Evolutionary conservation across 2,113 vertebrate genomes (phyloP).

Genomic region (Gallinago paraguaiae): DNA sequence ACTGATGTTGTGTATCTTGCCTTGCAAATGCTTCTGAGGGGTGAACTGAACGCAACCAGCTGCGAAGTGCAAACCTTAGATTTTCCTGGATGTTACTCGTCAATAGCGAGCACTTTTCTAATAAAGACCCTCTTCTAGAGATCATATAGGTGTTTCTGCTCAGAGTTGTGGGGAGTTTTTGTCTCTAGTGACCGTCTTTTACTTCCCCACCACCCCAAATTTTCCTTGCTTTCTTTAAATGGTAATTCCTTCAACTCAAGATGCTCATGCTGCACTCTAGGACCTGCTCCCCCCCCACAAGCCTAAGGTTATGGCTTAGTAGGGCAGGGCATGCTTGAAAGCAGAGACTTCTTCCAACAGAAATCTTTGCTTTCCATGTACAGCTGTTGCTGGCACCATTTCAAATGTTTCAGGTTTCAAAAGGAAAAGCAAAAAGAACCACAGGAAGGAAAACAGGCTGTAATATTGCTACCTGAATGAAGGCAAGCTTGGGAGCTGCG

Average conservation of each 20-base stretch:
- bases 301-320: neutral
- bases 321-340: neutral
- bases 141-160: neutral
- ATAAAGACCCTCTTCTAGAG: neutral
- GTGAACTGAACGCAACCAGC: accelerated
- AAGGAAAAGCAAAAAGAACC: neutral
- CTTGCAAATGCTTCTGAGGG: neutral
- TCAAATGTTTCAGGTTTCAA: neutral
- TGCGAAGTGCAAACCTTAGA: neutral
- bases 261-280: neutral
- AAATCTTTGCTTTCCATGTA: neutral
- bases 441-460: neutral
- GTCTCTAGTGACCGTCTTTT: neutral
- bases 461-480: neutral
- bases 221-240: neutral
- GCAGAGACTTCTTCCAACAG: neutral
- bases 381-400: neutral
- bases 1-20: neutral
- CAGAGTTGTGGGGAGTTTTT: neutral
- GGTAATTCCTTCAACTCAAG: neutral
- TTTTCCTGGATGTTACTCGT: neutral
- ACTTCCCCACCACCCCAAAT: neutral
- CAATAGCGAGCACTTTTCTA: neutral
- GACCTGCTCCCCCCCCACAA: neutral
- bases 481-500: neutral